phyloP scores from a whole-genome alignment of 2,113 vertebrate species.

The Callipepla californica region DNA sequence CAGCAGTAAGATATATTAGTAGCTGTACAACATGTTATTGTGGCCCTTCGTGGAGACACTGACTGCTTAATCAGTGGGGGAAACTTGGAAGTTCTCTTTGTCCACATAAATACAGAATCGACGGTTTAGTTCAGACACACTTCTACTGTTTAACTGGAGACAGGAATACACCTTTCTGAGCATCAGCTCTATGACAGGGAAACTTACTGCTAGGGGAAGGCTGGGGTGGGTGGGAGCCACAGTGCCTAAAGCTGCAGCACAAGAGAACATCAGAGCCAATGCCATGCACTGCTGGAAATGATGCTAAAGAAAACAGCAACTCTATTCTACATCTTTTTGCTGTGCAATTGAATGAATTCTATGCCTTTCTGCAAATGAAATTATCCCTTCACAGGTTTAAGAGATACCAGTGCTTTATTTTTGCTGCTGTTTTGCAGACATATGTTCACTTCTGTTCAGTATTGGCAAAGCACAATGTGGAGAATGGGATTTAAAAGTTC shows the following conservation, averaged over 20 bases:
- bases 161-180: background rate
- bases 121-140: background rate
- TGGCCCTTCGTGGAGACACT: background rate
- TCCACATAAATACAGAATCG: background rate
- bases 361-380: background rate
- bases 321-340: background rate
- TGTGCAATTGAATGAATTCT: background rate
- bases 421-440: background rate
- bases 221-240: background rate
- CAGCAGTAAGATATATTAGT: background rate
- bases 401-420: background rate
- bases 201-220: background rate
- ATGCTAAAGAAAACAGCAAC: background rate
- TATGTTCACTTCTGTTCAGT: background rate
- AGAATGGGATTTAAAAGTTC: background rate
- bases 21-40: fast-evolving
- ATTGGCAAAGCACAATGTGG: background rate
- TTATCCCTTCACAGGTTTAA: background rate
- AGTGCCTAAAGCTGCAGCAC: fast-evolving
- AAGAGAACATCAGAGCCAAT: background rate
- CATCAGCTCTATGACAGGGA: too few relatives aligned
- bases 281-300: fast-evolving
- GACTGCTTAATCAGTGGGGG: fast-evolving
- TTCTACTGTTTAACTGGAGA: too few relatives aligned
- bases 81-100: background rate